Evolutionary conservation across 2,113 vertebrate genomes (phyloP), one percentile per base, ranked within the genome.

Genomic region (Amphilophus citrinellus): DNA sequence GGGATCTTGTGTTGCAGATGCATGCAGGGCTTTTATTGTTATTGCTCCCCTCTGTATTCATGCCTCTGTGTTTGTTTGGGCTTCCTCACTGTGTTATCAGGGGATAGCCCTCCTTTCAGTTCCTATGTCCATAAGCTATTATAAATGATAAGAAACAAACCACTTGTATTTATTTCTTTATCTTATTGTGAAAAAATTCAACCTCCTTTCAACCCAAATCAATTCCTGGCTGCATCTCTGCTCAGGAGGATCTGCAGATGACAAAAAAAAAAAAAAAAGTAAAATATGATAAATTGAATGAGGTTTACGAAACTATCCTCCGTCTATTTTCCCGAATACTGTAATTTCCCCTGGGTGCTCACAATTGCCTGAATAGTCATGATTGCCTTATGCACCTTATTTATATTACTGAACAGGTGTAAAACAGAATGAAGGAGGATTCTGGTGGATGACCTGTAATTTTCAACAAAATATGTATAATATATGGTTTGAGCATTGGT

Each of bases 61-160:
- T 82, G 73, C 53, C 50, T 61, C 66, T 22, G 18, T 76, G 37
- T 53, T 80, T 61, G 42, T 42, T 71, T 80, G 68, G 68, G 77
- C 60, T 66, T 44, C 4, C 30, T 66, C 7, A 22, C 50, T 15
- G 6, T 0, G 22, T 3, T 30, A 15, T 76, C 56, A 0, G 57
- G 57, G 73, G 61, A 53, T 73, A 50, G 4, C 66, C 53, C 61
- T 62, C 61, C 27, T 60, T 61, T 65, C 59, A 37, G 37, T 39
- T 13, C 62, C 15, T 42, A 30, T 14, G 47, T 80, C 65, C 35
- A 63, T 10, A 50, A 59, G 39, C 77, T 56, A 14, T 56, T 61
- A 22, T 27, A 79, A 59, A 59, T 71, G 42, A 59, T 63, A 3
- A 76, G 11, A 30, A 32, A 77, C 22, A 9, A 78, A 37, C 56